Percentiles rank a stretch among this genome's conserved stretches.
phyloP scores from a whole-genome alignment of 2,113 vertebrate genomes.

The Arothron firmamentum region DNA sequence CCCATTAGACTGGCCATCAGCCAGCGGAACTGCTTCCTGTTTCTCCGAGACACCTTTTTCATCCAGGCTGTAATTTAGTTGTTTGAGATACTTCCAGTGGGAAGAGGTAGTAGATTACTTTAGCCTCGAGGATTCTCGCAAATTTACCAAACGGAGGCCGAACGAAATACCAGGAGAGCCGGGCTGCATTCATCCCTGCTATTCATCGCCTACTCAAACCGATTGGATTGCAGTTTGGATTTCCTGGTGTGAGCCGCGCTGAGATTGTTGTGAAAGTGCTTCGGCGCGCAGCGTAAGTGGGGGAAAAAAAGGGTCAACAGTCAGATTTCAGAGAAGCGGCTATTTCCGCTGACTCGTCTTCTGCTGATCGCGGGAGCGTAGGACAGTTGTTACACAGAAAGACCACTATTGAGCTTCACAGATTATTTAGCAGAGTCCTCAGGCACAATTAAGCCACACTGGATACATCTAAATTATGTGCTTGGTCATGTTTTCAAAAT shows the following conservation, averaged over 20 bases:
- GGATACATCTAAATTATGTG: too few relatives aligned
- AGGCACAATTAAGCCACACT: too few relatives aligned
- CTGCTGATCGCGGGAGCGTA: constrained; percentile 9
- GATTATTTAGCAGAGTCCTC: background rate
- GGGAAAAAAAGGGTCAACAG: constrained; percentile 58
- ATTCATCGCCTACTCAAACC: constrained; percentile 48
- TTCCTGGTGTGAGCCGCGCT: constrained; percentile 17
- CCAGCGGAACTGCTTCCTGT: constrained; percentile 70
- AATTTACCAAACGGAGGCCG: constrained; percentile 52
- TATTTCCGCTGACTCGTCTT: constrained; percentile 50
- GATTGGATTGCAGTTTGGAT: constrained; percentile 26
- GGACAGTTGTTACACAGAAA: background rate
- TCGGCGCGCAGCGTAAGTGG: constrained; percentile 32
- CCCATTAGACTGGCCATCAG: constrained; percentile 73
- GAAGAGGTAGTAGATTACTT: constrained; percentile 48
- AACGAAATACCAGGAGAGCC: constrained; percentile 43
- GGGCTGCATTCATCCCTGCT: constrained; percentile 41
- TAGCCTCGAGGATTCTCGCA: constrained; percentile 41
- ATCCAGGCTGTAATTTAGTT: constrained; percentile 67
- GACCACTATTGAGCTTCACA: background rate
- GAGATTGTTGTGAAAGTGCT: constrained; percentile 37
- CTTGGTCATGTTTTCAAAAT: too few relatives aligned
- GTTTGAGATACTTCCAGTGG: constrained; percentile 55
- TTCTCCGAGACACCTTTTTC: constrained; percentile 65
- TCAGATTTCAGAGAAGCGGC: constrained; percentile 63